These are phyloP conservation scores for Parelbella ahira DNA, from an alignment of 2,888 invertebrate genomes.

Conservation along the genomic window DNA sequence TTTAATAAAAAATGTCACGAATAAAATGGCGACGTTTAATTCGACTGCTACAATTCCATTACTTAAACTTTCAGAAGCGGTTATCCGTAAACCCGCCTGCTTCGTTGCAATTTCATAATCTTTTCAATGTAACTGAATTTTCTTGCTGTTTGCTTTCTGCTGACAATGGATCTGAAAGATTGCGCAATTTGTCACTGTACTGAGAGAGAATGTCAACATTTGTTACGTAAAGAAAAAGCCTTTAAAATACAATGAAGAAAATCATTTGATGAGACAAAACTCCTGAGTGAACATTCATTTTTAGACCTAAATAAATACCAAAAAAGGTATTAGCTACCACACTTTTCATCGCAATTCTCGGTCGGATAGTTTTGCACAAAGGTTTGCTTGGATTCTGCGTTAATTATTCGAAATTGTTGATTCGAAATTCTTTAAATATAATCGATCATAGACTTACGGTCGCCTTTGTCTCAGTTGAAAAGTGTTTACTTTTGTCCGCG, in stretches of 20 bases:
- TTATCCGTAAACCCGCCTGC: slow-evolving; percentile 20
- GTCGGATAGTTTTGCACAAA: slow-evolving; percentile 19
- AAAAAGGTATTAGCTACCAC: slow-evolving; percentile 21
- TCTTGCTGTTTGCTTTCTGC: slow-evolving; percentile 21
- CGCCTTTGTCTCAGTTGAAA: slow-evolving; percentile 46
- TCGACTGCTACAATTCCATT: slow-evolving; percentile 13
- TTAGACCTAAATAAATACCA: slow-evolving; percentile 20
- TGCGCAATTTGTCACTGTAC: slow-evolving; percentile 21
- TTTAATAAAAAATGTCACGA: too few relatives aligned
- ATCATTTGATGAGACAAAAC: slow-evolving; percentile 17
- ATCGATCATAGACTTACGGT: slow-evolving; percentile 29
- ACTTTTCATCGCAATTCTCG: slow-evolving; percentile 14
- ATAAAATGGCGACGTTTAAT: too few relatives aligned
- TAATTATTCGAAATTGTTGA: slow-evolving; percentile 26
- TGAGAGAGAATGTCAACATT: slow-evolving; percentile 20
- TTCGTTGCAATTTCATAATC: slow-evolving; percentile 24
- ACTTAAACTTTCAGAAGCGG: slow-evolving; percentile 18
- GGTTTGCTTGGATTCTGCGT: slow-evolving; percentile 20
- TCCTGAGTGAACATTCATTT: slow-evolving; percentile 17
- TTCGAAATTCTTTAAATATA: slow-evolving; percentile 26
- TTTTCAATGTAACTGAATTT: slow-evolving; percentile 25
- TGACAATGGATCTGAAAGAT: slow-evolving; percentile 23
- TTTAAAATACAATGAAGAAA: slow-evolving; percentile 5
- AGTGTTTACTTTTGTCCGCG: slow-evolving; percentile 61
- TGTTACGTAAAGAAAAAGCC: slow-evolving; percentile 10